Conservation (phyloP, 2,888 invertebrate species). For the Catocala nupta region DNA sequence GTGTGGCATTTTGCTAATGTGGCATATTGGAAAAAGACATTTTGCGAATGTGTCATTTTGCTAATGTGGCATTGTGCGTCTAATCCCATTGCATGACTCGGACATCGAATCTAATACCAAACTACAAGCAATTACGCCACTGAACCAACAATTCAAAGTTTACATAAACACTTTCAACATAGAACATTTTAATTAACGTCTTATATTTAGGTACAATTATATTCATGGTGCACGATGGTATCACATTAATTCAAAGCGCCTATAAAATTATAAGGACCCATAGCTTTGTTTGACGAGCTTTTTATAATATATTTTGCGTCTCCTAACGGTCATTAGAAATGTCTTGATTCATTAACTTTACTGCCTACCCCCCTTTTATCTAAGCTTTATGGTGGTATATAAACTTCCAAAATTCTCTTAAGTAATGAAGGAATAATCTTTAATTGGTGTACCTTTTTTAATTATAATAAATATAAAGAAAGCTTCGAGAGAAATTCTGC, state of each 20-base stretch:
- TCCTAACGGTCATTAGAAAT: conserved; percentile 15
- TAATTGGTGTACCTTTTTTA: conserved; percentile 35
- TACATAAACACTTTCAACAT: no score
- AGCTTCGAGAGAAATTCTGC: not conserved
- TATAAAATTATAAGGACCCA: conserved; percentile 8
- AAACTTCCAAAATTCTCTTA: conserved; percentile 35
- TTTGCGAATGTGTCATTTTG: no score
- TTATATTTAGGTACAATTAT: conserved; percentile 1
- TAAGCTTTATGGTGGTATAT: conserved; percentile 34
- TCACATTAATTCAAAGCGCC: conserved; percentile 6
- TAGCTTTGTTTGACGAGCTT: conserved; percentile 9
- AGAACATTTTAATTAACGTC: no score
- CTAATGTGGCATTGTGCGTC: no score
- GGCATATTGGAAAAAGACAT: no score
- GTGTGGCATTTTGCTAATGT: no score
- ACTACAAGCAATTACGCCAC: no score
- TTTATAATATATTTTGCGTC: conserved; percentile 9
- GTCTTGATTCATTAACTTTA: conserved; percentile 43
- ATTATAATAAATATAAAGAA: conserved; percentile 16
- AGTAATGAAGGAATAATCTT: conserved; percentile 30
- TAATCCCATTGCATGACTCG: no score
- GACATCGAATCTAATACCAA: no score
- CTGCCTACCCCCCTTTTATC: conserved; percentile 30
- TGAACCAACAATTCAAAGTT: no score
- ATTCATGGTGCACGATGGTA: not conserved